Evolutionary conservation across 2,113 vertebrate species (phyloP), one percentile per base, ranked within the genome.

Genomic region (Nycticebus coucang): DNA sequence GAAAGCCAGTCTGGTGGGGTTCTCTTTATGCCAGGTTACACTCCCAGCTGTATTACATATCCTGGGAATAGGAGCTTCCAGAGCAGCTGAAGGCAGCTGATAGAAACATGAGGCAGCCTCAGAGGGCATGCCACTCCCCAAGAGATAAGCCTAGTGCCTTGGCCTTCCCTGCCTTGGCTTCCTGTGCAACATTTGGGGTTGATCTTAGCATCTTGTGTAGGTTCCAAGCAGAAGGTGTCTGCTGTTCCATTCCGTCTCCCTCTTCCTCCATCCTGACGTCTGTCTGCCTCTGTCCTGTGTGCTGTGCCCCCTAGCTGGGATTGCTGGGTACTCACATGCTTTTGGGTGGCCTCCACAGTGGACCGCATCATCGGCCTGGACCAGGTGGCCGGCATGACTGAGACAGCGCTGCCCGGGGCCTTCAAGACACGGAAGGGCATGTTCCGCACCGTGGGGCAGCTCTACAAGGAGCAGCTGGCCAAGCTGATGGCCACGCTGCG

Each of bases 401-500:
- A 99, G 10, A 98, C 98, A 37, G 98, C 98, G 0, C 96, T 99
- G 98, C 99, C 99, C 0, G 99, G 99, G 2, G 99, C 99, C 89
- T 99, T 99, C 87, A 99, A 99, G 98, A 99, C 99, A 0, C 99
- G 99, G 81, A 99, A 99, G 97, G 99, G 99, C 95, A 99, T 99
- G 99, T 99, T 99, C 98, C 99, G 99, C 82, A 99, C 99, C 0
- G 99, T 99, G 92, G 99, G 99, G 37, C 99, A 99, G 98, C 99
- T 99, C 57, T 99, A 99, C 98, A 99, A 99, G 96, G 99, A 99
- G 96, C 99, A 99, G 98, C 98, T 99, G 95, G 99, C 99, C 97
- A 99, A 99, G 95, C 99, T 99, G 90, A 99, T 99, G 99, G 99
- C 99, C 96, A 99, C 99, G 0, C 84, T 99, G 98, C 99, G 99